These are phyloP conservation scores for Fulica atra DNA, from an alignment of 2,113 vertebrate genomes.

Conservation along the genomic window DNA sequence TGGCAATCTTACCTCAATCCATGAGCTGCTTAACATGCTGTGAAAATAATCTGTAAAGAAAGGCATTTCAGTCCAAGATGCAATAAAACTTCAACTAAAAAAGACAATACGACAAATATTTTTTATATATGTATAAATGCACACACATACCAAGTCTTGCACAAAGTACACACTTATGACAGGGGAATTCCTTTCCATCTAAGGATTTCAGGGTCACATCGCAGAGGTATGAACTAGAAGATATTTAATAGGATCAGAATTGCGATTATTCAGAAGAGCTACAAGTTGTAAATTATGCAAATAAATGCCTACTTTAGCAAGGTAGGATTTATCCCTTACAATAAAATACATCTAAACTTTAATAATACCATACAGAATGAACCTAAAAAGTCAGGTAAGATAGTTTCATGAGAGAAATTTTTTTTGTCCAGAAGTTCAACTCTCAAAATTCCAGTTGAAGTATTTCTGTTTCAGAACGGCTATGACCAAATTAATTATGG, in stretches of 20 bases:
- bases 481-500: background rate
- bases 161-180: conserved; percentile 96
- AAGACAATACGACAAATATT: background rate
- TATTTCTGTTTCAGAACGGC: background rate
- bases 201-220: conserved; percentile 93
- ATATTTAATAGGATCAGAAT: conserved; percentile 37
- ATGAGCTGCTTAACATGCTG: conserved; percentile 95
- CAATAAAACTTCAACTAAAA: background rate
- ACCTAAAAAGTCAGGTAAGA: background rate
- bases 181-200: conserved; percentile 93
- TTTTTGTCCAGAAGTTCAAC: background rate
- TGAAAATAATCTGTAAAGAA: conserved; percentile 92
- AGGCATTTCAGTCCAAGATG: conserved; percentile 47
- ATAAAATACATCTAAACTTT: background rate
- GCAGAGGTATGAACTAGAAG: conserved; percentile 86
- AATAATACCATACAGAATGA: background rate
- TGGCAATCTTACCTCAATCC: conserved; percentile 90
- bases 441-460: background rate
- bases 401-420: background rate
- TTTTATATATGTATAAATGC: background rate
- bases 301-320: background rate
- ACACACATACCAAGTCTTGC: conserved; percentile 89
- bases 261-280: background rate
- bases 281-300: background rate
- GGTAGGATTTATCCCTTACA: background rate